Conservation (phyloP, 2,888 invertebrate genomes). For the Isotomurus palustris region DNA sequence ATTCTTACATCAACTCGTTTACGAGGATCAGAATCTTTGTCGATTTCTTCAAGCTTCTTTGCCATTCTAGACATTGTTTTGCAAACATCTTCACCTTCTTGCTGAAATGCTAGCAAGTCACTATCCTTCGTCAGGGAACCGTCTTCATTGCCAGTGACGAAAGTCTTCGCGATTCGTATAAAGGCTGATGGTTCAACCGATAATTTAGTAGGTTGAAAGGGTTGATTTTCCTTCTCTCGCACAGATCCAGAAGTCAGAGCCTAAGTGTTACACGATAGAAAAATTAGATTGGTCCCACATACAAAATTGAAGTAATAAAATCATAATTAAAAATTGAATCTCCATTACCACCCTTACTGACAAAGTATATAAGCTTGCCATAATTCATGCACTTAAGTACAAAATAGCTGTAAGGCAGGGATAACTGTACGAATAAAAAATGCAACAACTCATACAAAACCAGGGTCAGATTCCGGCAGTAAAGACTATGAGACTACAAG, state of each 20-base stretch:
- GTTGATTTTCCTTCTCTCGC: constrained; percentile 1
- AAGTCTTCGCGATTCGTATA: constrained; percentile 25
- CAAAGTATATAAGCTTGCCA: too few relatives aligned
- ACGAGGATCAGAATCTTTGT: constrained; percentile 59
- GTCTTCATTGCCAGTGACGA: constrained; percentile 13
- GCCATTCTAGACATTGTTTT: constrained; percentile 59
- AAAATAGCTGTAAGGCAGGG: too few relatives aligned
- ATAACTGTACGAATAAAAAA: not conserved
- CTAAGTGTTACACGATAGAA: constrained; percentile 3
- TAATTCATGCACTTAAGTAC: too few relatives aligned
- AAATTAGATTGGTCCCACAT: too few relatives aligned
- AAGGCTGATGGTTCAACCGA: constrained; percentile 22
- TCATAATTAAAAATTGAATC: too few relatives aligned
- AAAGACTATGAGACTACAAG: not conserved
- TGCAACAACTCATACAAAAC: not conserved
- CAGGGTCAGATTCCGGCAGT: not conserved
- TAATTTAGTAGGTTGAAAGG: not conserved
- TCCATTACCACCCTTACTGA: too few relatives aligned
- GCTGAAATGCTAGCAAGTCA: constrained; percentile 53
- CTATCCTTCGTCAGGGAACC: constrained; percentile 47
- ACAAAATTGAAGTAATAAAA: too few relatives aligned
- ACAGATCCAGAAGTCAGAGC: constrained; percentile 14
- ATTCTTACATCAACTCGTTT: constrained; percentile 59
- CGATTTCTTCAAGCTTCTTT: constrained; percentile 58
- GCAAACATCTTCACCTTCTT: constrained; percentile 54